Evolutionary conservation across 2,888 invertebrate genomes (phyloP), one percentile per base, ranked within the genome.

Genomic region (Unio pictorum): DNA sequence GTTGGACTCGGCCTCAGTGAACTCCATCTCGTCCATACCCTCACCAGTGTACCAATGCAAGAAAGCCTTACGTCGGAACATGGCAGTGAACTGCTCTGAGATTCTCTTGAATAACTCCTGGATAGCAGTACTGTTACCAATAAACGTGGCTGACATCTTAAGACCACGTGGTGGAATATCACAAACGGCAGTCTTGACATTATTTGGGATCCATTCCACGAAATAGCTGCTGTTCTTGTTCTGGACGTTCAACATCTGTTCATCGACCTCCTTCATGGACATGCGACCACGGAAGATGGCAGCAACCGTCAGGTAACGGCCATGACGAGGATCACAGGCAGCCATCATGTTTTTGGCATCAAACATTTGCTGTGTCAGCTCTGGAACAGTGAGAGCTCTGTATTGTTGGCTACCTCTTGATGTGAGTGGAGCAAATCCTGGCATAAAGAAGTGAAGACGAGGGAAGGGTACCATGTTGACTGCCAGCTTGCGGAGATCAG

Each of bases 321-420:
- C 96, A 91, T 96, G 96, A 73, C 96, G 93, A 2, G 96, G 96
- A 91, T 97, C 96, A 90, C 96, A 96, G 18, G 96, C 97, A 66
- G 96, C 96, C 96, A 97, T 97, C 96, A 96, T 97, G 92, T 96
- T 97, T 92, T 96, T 97, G 79, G 96, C 95, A 91, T 97, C 96
- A 91, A 97, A 97, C 93, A 95, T 94, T 91, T 94, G 78, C 74
- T 87, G 87, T n/a, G 87, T 87, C 55, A 87, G 81, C 66, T 87
- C 87, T 18, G 87, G 87, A 20, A 87, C 87, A 28, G 87, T 87
- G 20, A 88, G 80, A 60, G 87, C 87, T 61, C 87, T 76, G 74
- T 88, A 88, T 69, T 87, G 87, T 74, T 87, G 87, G 71, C 84
- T 85, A 54, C 87, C 87, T 58, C 87, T 78, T 34, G 85, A 84